A percentile compares a stretch with the other conserved stretches of the same genome.
Evolutionary conservation across 2,797 vertebrate genomes (phyloP).

Genomic region (Acanthurus tractus): DNA sequence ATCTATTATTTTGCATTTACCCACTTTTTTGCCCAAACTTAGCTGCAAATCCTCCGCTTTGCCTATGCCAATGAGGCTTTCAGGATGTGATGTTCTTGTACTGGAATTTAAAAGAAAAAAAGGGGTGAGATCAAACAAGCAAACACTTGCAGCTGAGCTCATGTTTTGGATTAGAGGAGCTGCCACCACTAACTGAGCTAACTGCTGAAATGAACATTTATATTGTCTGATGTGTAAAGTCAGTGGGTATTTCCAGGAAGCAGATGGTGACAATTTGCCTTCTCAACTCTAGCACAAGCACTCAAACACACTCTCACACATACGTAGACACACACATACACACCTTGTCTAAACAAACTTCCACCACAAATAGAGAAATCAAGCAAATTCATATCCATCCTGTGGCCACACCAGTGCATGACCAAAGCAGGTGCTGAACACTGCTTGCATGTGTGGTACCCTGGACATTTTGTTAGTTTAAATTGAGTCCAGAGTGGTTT

Average conservation of each 20-base stretch:
- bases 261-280: constrained; percentile 69
- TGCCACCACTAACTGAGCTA: constrained; percentile 29
- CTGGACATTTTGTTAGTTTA: too few species aligned
- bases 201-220: constrained; percentile 57
- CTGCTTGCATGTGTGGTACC: neutral
- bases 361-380: constrained; percentile 11
- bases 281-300: constrained; percentile 46
- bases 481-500: too few species aligned
- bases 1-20: constrained; percentile 2
- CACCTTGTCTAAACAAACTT: neutral
- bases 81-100: neutral
- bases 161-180: constrained; percentile 43
- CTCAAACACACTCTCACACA: neutral
- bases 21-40: neutral
- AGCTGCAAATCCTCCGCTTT: neutral
- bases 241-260: constrained; percentile 67
- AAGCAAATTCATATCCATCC: constrained; percentile 11
- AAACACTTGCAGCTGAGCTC: constrained; percentile 27
- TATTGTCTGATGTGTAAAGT: constrained; percentile 59
- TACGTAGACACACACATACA: neutral
- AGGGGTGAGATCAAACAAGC: constrained; percentile 20
- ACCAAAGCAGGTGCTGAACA: constrained; percentile 8
- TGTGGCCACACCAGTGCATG: neutral
- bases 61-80: neutral
- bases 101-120: neutral